Evolutionary conservation across 2,888 invertebrate species (phyloP).

Genomic region (Nomada ruficornis): DNA sequence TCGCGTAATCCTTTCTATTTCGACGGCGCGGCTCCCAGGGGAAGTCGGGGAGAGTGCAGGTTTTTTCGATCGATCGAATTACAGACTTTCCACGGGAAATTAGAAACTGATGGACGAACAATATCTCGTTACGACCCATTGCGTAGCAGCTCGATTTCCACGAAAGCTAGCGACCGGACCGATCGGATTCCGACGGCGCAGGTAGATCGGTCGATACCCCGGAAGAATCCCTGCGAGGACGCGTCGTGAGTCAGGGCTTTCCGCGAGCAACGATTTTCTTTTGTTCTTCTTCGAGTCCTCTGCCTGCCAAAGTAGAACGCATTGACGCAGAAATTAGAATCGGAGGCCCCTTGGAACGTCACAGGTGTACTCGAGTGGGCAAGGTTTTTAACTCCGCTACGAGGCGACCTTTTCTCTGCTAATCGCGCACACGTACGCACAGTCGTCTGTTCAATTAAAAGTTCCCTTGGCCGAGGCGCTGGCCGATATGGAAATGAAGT

Average conservation of each 20-base stretch:
- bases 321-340: conserved; percentile 22
- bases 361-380: background rate
- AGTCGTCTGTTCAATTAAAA: no score
- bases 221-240: conserved; percentile 11
- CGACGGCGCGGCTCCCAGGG: background rate
- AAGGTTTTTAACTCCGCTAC: no score
- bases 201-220: conserved; percentile 68
- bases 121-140: conserved; percentile 43
- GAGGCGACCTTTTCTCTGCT: no score
- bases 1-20: background rate
- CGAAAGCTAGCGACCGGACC: conserved; percentile 19
- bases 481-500: background rate
- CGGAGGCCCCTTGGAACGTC: background rate
- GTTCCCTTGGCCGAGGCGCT: no score
- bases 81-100: conserved; percentile 37
- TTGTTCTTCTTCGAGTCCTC: conserved; percentile 22
- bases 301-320: background rate
- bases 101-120: conserved; percentile 34
- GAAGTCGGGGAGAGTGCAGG: conserved; percentile 10
- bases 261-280: conserved; percentile 23
- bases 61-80: conserved; percentile 43
- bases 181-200: conserved; percentile 72
- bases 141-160: conserved; percentile 29
- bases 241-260: conserved; percentile 18
- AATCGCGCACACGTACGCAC: no score